Evolutionary conservation across 2,797 vertebrate species (phyloP).

Genomic region (Rhyacichthys aspro): DNA sequence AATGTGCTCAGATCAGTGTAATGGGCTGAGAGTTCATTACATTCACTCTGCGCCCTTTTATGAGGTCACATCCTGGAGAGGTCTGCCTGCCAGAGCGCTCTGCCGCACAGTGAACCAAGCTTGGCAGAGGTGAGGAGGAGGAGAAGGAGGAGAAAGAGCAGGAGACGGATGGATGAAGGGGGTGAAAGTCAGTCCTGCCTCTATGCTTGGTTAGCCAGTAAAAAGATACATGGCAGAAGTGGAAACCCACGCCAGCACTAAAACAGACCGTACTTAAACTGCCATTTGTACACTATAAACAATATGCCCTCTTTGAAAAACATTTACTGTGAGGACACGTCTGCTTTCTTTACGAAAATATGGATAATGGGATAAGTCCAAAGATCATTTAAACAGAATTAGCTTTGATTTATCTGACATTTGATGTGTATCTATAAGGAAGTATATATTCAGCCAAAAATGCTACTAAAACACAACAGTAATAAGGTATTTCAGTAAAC

Average conservation of each 20-base stretch:
- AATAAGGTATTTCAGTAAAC: slow-evolving; percentile 28
- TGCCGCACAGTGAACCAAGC: slow-evolving; percentile 68
- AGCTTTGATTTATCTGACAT: too few relatives aligned
- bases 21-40: slow-evolving; percentile 81
- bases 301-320: slow-evolving; percentile 3
- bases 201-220: slow-evolving; percentile 53
- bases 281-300: slow-evolving; percentile 2
- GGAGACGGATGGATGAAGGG: slow-evolving; percentile 36
- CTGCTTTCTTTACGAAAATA: too few relatives aligned
- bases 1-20: slow-evolving; percentile 78
- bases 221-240: slow-evolving; percentile 38
- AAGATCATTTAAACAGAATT: too few relatives aligned
- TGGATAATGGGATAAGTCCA: too few relatives aligned
- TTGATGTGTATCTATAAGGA: too few relatives aligned
- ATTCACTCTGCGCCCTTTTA: slow-evolving; percentile 77
- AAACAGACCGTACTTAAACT: background rate
- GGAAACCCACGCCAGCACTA: slow-evolving; percentile 43
- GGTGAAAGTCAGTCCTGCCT: slow-evolving; percentile 48
- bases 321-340: background rate
- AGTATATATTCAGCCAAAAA: too few relatives aligned
- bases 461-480: too few relatives aligned
- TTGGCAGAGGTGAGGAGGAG: slow-evolving; percentile 52
- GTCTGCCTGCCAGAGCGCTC: slow-evolving; percentile 63
- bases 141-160: background rate
- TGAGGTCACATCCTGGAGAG: slow-evolving; percentile 81